phyloP scores from a whole-genome alignment of 2,888 invertebrate genomes.

The Gibbula magus region DNA sequence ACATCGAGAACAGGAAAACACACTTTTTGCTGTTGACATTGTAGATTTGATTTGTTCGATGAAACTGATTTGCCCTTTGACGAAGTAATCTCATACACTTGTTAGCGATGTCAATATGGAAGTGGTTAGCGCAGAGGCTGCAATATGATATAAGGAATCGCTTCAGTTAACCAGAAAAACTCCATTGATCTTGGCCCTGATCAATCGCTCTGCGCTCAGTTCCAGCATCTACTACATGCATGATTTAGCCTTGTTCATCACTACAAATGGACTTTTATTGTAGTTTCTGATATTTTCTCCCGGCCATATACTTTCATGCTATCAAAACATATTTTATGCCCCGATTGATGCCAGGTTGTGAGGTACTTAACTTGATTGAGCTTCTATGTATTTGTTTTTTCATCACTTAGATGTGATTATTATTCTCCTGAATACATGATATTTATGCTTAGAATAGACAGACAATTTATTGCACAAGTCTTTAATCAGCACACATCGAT shows the following conservation, averaged over 20 bases:
- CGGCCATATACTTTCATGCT: background rate
- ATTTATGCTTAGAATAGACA: too few relatives aligned
- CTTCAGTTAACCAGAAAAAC: background rate
- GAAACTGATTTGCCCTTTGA: background rate
- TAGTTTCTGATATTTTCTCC: background rate
- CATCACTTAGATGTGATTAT: too few relatives aligned
- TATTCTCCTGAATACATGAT: too few relatives aligned
- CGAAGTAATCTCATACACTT: background rate
- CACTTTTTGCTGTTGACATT: too few relatives aligned
- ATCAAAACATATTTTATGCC: background rate
- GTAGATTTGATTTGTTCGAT: too few relatives aligned
- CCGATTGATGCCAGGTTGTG: too few relatives aligned
- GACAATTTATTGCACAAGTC: too few relatives aligned
- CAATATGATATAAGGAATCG: background rate
- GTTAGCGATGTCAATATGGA: background rate
- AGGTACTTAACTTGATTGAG: too few relatives aligned
- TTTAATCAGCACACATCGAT: too few relatives aligned
- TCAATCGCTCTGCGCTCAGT: background rate
- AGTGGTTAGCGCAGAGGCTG: background rate
- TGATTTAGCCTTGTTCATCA: background rate
- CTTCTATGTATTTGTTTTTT: too few relatives aligned
- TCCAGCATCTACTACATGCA: background rate
- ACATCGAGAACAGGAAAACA: too few relatives aligned
- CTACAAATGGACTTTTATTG: slow-evolving; percentile 13
- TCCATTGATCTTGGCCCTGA: background rate